Conservation (phyloP, 2,888 invertebrate species). For the Ctenicera cuprea region DNA sequence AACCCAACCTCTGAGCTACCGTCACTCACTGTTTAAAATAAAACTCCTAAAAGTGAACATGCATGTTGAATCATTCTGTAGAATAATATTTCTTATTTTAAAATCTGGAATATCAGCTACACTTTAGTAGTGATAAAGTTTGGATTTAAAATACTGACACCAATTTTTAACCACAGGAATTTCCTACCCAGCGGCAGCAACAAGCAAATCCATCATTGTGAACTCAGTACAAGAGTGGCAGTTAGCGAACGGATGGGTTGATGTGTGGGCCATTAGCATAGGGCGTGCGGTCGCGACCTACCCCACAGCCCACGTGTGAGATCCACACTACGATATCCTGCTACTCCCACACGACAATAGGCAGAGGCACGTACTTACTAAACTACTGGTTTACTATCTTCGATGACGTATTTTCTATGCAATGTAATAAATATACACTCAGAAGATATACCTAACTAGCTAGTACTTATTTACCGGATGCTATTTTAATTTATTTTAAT, state of each 20-base stretch:
- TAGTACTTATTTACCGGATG: too few relatives aligned
- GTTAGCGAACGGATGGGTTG: constrained; percentile 57
- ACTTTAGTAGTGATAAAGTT: too few relatives aligned
- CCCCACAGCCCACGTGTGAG: constrained; percentile 64
- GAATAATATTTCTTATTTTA: too few relatives aligned
- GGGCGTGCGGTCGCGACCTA: constrained; percentile 64
- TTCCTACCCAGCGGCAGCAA: background rate
- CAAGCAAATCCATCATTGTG: constrained; percentile 37
- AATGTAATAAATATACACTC: constrained; percentile 9
- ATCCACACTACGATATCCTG: constrained; percentile 56
- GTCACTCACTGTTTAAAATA: too few relatives aligned
- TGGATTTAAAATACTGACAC: too few relatives aligned
- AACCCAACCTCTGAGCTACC: too few relatives aligned
- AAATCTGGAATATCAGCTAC: too few relatives aligned
- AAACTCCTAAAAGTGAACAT: too few relatives aligned
- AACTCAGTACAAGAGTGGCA: constrained; percentile 48
- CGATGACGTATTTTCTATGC: constrained; percentile 25
- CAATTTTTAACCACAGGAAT: background rate
- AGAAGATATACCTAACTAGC: background rate
- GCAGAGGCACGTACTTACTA: constrained; percentile 37
- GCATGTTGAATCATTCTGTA: too few relatives aligned
- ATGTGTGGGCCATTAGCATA: constrained; percentile 65
- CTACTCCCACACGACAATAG: constrained; percentile 48
- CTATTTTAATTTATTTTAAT: too few relatives aligned
- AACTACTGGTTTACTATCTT: constrained; percentile 45